A percentile compares a stretch with the other conserved stretches of the same genome.
phyloP scores from a whole-genome alignment of 2,888 invertebrate species.

The Eugnorisma glareosa region DNA sequence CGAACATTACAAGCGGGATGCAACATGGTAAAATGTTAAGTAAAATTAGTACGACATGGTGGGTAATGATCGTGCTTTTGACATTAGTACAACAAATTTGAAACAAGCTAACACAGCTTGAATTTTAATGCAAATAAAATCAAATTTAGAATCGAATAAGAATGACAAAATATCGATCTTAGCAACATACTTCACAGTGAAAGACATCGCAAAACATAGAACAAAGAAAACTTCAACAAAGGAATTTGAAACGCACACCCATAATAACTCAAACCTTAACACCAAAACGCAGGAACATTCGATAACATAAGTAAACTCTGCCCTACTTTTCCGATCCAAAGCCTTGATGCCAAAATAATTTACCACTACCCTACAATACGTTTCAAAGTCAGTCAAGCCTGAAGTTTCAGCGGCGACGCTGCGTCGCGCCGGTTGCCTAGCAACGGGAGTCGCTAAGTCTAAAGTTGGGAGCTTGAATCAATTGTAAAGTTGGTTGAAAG shows the following conservation, averaged over 20 bases:
- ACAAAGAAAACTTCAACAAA: not conserved
- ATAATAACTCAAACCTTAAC: not conserved
- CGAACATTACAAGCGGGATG: not conserved
- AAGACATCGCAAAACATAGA: not conserved
- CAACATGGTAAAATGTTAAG: not conserved
- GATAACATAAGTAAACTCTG: conserved; percentile 13
- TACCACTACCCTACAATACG: conserved; percentile 52
- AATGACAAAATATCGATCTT: not conserved
- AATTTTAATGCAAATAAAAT: not conserved
- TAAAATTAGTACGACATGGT: not conserved
- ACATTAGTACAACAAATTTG: not conserved
- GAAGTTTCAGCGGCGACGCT: conserved; percentile 50
- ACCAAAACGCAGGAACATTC: not conserved
- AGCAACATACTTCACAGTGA: not conserved
- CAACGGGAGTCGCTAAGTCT: conserved; percentile 36
- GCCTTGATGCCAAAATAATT: conserved; percentile 48
- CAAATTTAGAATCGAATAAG: too few species aligned
- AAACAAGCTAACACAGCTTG: not conserved
- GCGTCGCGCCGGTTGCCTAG: conserved; percentile 53
- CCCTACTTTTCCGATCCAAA: conserved; percentile 35
- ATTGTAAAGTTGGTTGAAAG: conserved; percentile 39
- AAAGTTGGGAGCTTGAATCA: conserved; percentile 44
- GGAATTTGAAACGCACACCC: not conserved
- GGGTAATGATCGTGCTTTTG: not conserved
- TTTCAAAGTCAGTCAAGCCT: conserved; percentile 48